Base-by-base conservation (phyloP, 2,113 vertebrate genomes). In the Carettochelys insculpta region DNA sequence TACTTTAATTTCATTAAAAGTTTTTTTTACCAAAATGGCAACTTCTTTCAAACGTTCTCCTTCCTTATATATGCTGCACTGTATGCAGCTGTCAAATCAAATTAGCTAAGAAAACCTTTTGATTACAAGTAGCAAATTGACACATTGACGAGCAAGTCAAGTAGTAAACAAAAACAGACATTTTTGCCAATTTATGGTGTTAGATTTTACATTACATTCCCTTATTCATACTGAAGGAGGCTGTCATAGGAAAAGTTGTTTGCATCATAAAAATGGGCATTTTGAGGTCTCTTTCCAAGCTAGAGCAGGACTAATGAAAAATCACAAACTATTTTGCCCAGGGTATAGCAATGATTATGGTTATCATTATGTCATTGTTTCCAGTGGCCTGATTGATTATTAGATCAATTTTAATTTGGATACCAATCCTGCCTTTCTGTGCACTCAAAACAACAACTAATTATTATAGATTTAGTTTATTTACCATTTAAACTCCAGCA, bases 91-190 rank as follows among this genome's bases (percentile, higher is more conserved):
- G 79, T 76, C 68, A 82, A 50, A 58, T 76, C 68, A 82, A 82
- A 82, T 88, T 76, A 82, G 79, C 34, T 77, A 14, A 52, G 68
- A 82, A 50, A 88, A 82, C 52, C 53, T n/a, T 68, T 82, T 82
- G 79, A 58, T 88, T 88, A 50, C 61, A 82, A 88, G 52, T 50
- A 88, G 51, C 79, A 88, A 88, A 82, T 82, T n/a, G 86, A 82
- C 52, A 61, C 53, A 34, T 47, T 27, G 20, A 47, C 53, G 52
- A 82, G 78, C 65, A 41, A 82, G 79, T 82, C 79, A 88, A 88
- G 73, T 47, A 38, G 81, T 58, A 88, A 51, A 82, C 81, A 81
- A 82, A 81, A 81, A 88, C 34, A 82, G 45, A 41, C 4, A 76
- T 58, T 76, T 76, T 58, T 56, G 45, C 50, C 86, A 75, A 76